Conservation (phyloP, 2,113 vertebrate genomes). For the Paraplagusia blochii region DNA sequence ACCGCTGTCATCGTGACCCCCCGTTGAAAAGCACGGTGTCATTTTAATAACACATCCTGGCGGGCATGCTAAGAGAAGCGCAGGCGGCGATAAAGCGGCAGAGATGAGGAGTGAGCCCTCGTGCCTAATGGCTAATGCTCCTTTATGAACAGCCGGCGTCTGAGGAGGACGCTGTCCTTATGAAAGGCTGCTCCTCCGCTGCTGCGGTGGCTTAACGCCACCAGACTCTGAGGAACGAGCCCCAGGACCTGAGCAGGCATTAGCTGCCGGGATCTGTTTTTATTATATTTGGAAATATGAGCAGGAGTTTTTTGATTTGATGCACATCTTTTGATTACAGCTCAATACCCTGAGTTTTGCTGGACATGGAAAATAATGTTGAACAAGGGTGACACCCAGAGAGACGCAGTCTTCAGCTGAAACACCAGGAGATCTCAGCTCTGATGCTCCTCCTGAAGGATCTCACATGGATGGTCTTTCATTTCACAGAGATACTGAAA, state of each 20-base stretch:
- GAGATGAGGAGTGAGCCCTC: slow-evolving; percentile 89
- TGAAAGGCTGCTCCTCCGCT: slow-evolving; percentile 73
- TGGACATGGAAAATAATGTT: slow-evolving; percentile 19
- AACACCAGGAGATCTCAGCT: background rate
- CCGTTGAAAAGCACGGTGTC: slow-evolving; percentile 89
- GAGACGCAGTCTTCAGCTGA: background rate
- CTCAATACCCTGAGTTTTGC: slow-evolving; percentile 37
- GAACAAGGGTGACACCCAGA: background rate
- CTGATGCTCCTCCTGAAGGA: background rate
- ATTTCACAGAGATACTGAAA: background rate
- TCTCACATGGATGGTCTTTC: slow-evolving; percentile 5
- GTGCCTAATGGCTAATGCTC: slow-evolving; percentile 90
- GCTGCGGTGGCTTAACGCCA: slow-evolving; percentile 81
- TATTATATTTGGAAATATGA: slow-evolving; percentile 91
- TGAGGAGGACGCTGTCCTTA: slow-evolving; percentile 39
- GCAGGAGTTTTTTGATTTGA: slow-evolving; percentile 84
- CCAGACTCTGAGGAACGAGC: slow-evolving; percentile 84
- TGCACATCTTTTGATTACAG: slow-evolving; percentile 80
- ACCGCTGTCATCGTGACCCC: slow-evolving; percentile 74
- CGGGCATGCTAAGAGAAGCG: slow-evolving; percentile 88
- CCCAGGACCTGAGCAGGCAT: slow-evolving; percentile 82
- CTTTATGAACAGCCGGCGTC: slow-evolving; percentile 88
- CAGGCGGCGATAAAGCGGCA: slow-evolving; percentile 82
- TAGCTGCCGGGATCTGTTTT: slow-evolving; percentile 86
- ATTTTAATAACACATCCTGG: slow-evolving; percentile 96